Percentiles rank a stretch among this genome's conserved stretches.
phyloP scores from a whole-genome alignment of 2,888 invertebrate species.

The Eurois occulta region DNA sequence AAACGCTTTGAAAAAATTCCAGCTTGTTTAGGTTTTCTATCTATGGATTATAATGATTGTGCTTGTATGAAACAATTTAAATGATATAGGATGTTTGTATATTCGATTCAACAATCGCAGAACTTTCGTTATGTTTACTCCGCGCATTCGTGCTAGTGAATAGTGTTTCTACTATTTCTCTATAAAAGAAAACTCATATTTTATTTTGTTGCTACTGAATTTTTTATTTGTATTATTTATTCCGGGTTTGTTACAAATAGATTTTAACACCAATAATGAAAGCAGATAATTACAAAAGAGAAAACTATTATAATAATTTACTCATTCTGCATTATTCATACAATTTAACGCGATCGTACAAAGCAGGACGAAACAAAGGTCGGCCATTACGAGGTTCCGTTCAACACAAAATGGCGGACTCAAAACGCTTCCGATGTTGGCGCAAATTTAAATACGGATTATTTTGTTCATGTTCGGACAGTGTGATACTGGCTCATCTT shows the following conservation, averaged over 20 bases:
- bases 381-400: constrained; percentile 58
- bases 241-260: neutral
- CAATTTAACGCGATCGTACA: constrained; percentile 49
- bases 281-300: constrained; percentile 13
- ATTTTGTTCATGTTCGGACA: constrained; percentile 30
- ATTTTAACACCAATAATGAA: constrained; percentile 4
- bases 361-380: constrained; percentile 54
- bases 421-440: constrained; percentile 51
- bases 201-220: neutral
- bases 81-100: no score
- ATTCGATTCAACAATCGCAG: no score
- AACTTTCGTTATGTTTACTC: no score
- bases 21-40: no score
- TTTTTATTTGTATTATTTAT: neutral
- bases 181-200: neutral
- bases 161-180: no score
- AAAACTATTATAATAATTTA: constrained; percentile 40
- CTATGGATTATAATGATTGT: no score
- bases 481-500: neutral
- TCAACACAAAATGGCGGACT: constrained; percentile 55
- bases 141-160: no score
- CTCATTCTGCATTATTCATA: constrained; percentile 39
- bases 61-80: no score
- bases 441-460: constrained; percentile 45
- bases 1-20: no score